These are phyloP conservation scores for Halictus quadricinctus DNA, from an alignment of 2,888 invertebrate genomes.

Conservation along the genomic window DNA sequence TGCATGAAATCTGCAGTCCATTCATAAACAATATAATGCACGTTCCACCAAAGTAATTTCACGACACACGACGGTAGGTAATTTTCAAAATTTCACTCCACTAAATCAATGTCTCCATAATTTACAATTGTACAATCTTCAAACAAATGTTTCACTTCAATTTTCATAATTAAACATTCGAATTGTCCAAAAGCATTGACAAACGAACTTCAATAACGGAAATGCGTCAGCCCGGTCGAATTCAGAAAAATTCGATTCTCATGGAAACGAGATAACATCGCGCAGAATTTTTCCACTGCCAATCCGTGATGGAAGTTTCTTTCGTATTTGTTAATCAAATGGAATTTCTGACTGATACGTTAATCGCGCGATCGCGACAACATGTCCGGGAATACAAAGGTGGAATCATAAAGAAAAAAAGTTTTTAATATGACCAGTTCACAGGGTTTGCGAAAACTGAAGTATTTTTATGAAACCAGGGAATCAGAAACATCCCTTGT, in stretches of 20 bases:
- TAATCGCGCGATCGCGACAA: neutral
- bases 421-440: slow-evolving; percentile 37
- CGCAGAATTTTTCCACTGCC: neutral
- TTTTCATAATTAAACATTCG: neutral
- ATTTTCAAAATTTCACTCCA: neutral
- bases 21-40: neutral
- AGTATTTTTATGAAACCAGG: slow-evolving; percentile 55
- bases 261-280: neutral
- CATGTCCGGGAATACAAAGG: neutral
- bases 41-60: neutral
- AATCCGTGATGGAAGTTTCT: neutral
- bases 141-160: neutral
- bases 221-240: neutral
- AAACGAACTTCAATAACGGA: neutral
- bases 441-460: slow-evolving; percentile 17
- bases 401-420: slow-evolving; percentile 30
- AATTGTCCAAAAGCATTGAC: neutral
- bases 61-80: no score
- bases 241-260: neutral
- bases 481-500: slow-evolving; percentile 50
- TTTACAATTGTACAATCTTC: neutral
- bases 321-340: neutral
- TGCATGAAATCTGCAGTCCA: neutral
- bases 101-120: neutral
- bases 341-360: neutral